These are phyloP conservation scores for Orycteropus afer DNA, from an alignment of 2,113 vertebrate genomes.

Conservation along the genomic window DNA sequence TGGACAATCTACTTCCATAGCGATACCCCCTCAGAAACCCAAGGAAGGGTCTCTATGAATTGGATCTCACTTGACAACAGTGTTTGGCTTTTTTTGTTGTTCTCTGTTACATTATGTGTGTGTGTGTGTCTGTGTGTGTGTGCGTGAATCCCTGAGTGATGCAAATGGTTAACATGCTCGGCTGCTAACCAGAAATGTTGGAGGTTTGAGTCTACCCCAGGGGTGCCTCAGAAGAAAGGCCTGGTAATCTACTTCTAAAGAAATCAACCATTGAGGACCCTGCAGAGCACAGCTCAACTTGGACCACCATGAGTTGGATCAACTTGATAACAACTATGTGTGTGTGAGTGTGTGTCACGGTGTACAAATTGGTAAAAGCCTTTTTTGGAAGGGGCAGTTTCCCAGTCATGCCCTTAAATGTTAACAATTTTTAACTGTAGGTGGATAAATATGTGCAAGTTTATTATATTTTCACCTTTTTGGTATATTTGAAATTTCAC, in stretches of 20 bases:
- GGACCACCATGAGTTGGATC: background rate
- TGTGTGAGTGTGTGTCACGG: background rate
- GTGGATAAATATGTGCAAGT: background rate
- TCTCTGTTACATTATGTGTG: background rate
- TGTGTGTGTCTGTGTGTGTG: background rate
- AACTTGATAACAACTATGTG: background rate
- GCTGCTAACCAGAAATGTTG: background rate
- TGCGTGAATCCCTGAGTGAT: background rate
- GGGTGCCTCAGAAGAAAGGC: background rate
- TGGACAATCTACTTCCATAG: too few relatives aligned
- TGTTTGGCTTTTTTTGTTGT: too few relatives aligned
- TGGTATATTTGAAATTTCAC: background rate
- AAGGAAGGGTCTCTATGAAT: too few relatives aligned
- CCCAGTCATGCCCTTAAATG: background rate
- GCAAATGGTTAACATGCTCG: background rate
- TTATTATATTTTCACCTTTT: background rate
- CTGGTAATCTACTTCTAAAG: background rate
- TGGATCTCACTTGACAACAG: too few relatives aligned
- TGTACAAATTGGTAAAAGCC: background rate
- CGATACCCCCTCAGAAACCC: too few relatives aligned
- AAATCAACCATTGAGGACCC: background rate
- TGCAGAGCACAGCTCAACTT: background rate
- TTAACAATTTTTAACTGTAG: background rate
- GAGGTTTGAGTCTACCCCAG: background rate
- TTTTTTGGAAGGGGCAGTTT: background rate